Evolutionary conservation across 35 echinoderm and acorn worm species (phyloP), one percentile per base, ranked within the genome.

Genomic region (Lytechinus pictus): DNA sequence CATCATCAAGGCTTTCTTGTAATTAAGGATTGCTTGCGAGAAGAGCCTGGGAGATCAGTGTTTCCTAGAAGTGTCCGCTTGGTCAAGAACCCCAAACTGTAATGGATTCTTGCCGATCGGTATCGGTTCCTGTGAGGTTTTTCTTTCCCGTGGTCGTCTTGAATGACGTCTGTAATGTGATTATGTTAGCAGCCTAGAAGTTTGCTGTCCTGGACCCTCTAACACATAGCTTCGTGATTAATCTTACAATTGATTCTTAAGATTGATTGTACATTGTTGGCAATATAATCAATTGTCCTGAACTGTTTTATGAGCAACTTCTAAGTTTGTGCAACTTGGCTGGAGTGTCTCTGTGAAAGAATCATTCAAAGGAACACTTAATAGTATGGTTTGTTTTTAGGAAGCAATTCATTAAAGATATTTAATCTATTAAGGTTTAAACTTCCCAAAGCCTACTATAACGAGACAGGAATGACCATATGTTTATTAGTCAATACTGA

Each of bases 101-200:
- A 79, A 79, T 79, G 66, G 66, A 79, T 79, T 79, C 66, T 24
- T 24, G 66, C 66, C 66, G 66, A 79, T 79, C 66, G 19, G 66
- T 79, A 79, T 79, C 66, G 66, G 66, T 79, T 24, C 66, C 66
- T 79, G 66, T 79, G 66, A 79, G 66, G 66, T 79, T 79, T 79
- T 79, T 79, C 66, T 79, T 79, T 24, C 66, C 66, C 66, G n/a
- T 79, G 6, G 66, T 79, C 66, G 14, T 79, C 66, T 79, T 79
- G 19, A 79, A 79, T 79, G 66, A 79, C 66, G 66, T 79, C 66
- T 16, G 14, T 79, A 79, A 79, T 79, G 66, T 24, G 66, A 79
- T 79, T 79, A 79, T 19, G 66, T 79, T 24, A 79, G 66, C 66
- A 79, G 66, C 66, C 66, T 79, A 79, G 33, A 44, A 79, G 66